Conservation (phyloP, 1,140 invertebrate species). For the Pseudomyrmex sp. region DNA sequence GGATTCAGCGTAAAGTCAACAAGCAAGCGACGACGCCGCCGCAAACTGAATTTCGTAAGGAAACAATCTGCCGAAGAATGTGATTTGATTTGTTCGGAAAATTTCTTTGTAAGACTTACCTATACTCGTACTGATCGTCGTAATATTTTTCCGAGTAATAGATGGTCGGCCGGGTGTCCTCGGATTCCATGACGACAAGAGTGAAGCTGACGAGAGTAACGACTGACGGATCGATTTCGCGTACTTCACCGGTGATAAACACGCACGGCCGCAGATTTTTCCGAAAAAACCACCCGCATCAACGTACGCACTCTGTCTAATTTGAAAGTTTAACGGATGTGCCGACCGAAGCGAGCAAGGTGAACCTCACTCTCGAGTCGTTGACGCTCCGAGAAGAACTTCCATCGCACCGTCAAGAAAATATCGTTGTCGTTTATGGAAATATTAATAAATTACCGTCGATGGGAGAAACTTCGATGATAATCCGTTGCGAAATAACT, state of each 20-base stretch:
- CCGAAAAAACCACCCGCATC: slow-evolving; percentile 58
- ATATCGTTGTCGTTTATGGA: too few species aligned
- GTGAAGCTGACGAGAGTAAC: not conserved
- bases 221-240: not conserved
- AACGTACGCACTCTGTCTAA: slow-evolving; percentile 65
- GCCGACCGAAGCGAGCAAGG: slow-evolving; percentile 46
- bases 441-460: too few species aligned
- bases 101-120: slow-evolving; percentile 85
- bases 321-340: slow-evolving; percentile 79
- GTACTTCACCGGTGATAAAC: not conserved
- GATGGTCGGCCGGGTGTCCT: slow-evolving; percentile 84
- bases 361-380: slow-evolving; percentile 36
- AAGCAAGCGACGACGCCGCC: too few species aligned
- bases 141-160: slow-evolving; percentile 97
- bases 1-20: too few species aligned
- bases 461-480: too few species aligned
- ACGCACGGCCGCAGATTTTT: slow-evolving; percentile 22
- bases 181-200: not conserved
- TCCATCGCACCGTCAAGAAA: too few species aligned
- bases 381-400: slow-evolving; percentile 10
- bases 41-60: too few species aligned
- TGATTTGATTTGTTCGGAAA: too few species aligned
- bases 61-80: too few species aligned
- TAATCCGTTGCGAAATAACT: too few species aligned
- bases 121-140: slow-evolving; percentile 94